Conservation (phyloP, 2,797 vertebrate species). For the Pseudocheirus occidentalis region DNA sequence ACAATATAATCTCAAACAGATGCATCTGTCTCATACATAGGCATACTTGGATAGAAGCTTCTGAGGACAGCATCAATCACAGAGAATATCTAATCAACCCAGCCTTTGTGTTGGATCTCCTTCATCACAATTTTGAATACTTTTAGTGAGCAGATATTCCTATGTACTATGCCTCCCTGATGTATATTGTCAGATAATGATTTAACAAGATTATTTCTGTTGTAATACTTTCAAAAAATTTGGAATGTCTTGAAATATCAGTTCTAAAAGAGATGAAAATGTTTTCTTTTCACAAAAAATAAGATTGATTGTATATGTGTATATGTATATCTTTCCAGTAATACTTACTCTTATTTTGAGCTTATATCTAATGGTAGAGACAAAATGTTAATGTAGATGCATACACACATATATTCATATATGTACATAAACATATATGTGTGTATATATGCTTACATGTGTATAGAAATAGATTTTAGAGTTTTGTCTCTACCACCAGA, state of each 20-base stretch:
- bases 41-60: neutral
- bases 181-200: neutral
- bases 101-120: neutral
- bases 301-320: too few relatives aligned
- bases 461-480: too few relatives aligned
- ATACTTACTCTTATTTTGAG: neutral
- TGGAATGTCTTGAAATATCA: neutral
- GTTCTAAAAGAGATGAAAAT: neutral
- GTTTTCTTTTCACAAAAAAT: neutral
- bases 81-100: neutral
- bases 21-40: neutral
- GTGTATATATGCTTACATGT: too few relatives aligned
- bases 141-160: neutral
- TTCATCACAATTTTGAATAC: neutral
- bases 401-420: too few relatives aligned
- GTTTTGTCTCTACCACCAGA: too few relatives aligned
- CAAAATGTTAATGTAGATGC: neutral
- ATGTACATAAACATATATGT: too few relatives aligned
- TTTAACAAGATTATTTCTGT: neutral
- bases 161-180: neutral
- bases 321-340: neutral
- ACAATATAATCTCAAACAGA: neutral
- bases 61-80: neutral
- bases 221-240: neutral
- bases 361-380: neutral